phyloP scores from a whole-genome alignment of 2,888 invertebrate genomes.

The Trilocha varians region DNA sequence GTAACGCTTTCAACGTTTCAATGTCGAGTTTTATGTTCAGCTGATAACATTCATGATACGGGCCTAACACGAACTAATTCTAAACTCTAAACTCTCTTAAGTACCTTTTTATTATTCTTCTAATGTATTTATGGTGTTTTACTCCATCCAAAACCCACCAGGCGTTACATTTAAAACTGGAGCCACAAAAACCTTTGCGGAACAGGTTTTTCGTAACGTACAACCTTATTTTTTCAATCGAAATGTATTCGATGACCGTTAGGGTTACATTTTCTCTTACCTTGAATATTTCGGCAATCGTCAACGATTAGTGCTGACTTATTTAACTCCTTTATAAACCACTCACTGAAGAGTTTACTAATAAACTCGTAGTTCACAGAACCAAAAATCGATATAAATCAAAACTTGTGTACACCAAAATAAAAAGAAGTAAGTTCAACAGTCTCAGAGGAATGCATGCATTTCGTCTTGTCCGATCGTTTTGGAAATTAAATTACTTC shows the following conservation, averaged over 20 bases:
- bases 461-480: constrained; percentile 50
- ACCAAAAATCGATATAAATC: constrained; percentile 47
- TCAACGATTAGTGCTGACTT: constrained; percentile 38
- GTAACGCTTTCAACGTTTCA: constrained; percentile 2
- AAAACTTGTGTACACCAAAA: constrained; percentile 45
- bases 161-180: background rate
- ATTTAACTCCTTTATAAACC: constrained; percentile 38
- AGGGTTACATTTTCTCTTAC: constrained; percentile 40
- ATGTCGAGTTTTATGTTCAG: constrained; percentile 5
- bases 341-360: constrained; percentile 18
- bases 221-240: background rate
- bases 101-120: no score
- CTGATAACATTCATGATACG: constrained; percentile 4
- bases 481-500: constrained; percentile 16
- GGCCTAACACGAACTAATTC: background rate
- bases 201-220: background rate
- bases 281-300: constrained; percentile 66
- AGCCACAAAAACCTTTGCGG: background rate
- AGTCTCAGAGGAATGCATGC: constrained; percentile 67
- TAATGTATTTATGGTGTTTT: background rate
- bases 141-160: background rate
- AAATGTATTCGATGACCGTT: no score
- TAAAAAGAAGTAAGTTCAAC: constrained; percentile 65
- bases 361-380: constrained; percentile 29
- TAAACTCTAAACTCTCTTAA: no score